Evolutionary conservation across 1,140 invertebrate genomes (phyloP).

Genomic region (Camponotus pennsylvanicus): DNA sequence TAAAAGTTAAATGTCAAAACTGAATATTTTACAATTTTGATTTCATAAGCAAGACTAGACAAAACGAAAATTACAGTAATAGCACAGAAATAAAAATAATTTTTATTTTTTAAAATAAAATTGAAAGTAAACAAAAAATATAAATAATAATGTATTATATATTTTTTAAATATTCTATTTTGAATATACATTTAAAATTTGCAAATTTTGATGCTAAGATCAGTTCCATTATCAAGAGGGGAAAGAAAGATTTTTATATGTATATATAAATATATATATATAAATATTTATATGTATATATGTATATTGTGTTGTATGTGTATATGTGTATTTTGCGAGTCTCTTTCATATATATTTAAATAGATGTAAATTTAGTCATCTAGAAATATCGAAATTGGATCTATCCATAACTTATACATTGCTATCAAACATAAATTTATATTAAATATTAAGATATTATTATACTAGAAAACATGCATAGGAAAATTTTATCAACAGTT

Average conservation of each 20-base stretch:
- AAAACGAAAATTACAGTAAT: slow-evolving; percentile 2
- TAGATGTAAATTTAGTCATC: not conserved
- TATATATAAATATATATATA: no score
- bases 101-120: not conserved
- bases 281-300: no score
- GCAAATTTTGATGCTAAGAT: not conserved
- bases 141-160: not conserved
- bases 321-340: not conserved
- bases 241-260: not conserved
- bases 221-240: not conserved
- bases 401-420: no score
- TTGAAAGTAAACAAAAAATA: not conserved
- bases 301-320: no score
- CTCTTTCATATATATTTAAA: not conserved
- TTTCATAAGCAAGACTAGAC: not conserved
- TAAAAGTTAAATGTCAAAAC: not conserved
- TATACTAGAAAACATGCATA: not conserved
- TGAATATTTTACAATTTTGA: not conserved
- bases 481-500: not conserved
- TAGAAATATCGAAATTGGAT: not conserved
- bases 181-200: not conserved
- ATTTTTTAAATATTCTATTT: not conserved
- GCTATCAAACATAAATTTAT: slow-evolving; percentile 5
- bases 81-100: not conserved
- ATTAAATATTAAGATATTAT: not conserved